Evolutionary conservation across 2,888 invertebrate species (phyloP).

Genomic region (Ceramica pisi): DNA sequence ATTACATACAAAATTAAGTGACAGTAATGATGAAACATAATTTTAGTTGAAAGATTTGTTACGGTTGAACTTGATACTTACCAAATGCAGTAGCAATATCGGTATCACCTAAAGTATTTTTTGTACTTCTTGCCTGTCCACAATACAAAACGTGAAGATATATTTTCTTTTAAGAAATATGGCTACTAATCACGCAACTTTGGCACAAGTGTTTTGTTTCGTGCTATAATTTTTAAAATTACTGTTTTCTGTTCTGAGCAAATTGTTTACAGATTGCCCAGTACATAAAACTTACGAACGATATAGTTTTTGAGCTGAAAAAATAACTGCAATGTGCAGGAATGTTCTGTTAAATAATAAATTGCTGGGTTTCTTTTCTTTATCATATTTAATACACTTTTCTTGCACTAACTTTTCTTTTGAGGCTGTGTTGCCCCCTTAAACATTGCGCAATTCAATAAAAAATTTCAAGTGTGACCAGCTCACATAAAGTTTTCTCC

Average conservation of each 20-base stretch:
- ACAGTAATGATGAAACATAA: neutral
- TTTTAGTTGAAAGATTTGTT: constrained; percentile 32
- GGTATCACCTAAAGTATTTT: constrained; percentile 44
- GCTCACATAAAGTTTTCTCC: constrained; percentile 26
- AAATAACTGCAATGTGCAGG: neutral
- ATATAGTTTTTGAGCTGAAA: constrained; percentile 11
- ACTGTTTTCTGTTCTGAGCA: constrained; percentile 25
- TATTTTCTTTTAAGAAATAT: constrained; percentile 57
- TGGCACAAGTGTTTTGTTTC: constrained; percentile 56
- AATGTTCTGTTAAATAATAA: neutral
- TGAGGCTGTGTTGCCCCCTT: neutral
- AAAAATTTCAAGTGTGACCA: neutral
- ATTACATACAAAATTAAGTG: neutral
- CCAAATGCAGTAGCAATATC: constrained; percentile 47
- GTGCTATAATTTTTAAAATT: constrained; percentile 52
- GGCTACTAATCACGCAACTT: constrained; percentile 59
- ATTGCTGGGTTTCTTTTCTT: neutral
- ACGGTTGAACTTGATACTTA: constrained; percentile 34
- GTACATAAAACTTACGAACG: constrained; percentile 13
- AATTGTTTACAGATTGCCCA: constrained; percentile 28
- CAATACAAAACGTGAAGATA: constrained; percentile 54
- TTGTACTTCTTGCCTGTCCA: constrained; percentile 48
- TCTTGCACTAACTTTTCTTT: neutral
- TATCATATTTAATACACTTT: neutral
- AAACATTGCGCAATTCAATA: neutral